Evolutionary conservation across 2,888 invertebrate species (phyloP).

Genomic region (Macrophya alboannulata): DNA sequence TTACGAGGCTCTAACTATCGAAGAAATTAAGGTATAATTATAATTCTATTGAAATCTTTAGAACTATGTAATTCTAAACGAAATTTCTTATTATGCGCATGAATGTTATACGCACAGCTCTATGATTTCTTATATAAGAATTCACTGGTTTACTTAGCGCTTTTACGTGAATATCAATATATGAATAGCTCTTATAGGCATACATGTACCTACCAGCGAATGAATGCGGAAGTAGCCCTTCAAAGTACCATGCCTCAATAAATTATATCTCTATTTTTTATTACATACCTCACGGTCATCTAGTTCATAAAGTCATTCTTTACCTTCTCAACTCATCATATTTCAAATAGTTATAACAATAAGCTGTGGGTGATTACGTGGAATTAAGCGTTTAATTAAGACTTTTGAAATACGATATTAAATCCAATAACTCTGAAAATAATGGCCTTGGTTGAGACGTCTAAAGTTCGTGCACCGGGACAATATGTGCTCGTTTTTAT

Average conservation of each 20-base stretch:
- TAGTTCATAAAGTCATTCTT: slow-evolving; percentile 7
- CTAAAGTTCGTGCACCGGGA: background rate
- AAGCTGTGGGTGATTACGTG: background rate
- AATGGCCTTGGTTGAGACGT: background rate
- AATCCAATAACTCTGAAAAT: background rate
- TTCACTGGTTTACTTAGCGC: slow-evolving; percentile 7
- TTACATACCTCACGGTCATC: slow-evolving; percentile 29
- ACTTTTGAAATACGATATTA: background rate
- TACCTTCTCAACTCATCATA: background rate
- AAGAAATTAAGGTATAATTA: slow-evolving; percentile 30
- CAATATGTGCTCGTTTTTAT: background rate
- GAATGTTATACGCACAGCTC: background rate
- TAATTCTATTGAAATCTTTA: background rate
- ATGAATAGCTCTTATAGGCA: background rate
- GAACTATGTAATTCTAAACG: slow-evolving; percentile 25
- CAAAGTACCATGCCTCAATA: background rate
- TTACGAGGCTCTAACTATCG: slow-evolving; percentile 19
- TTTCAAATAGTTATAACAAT: background rate
- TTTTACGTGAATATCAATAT: background rate
- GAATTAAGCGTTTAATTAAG: background rate
- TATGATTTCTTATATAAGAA: background rate
- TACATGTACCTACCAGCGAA: too few relatives aligned
- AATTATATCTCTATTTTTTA: background rate
- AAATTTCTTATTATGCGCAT: background rate
- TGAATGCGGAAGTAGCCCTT: slow-evolving; percentile 43